Conservation (phyloP, 2,113 vertebrate genomes). For the Serilophus lunatus region DNA sequence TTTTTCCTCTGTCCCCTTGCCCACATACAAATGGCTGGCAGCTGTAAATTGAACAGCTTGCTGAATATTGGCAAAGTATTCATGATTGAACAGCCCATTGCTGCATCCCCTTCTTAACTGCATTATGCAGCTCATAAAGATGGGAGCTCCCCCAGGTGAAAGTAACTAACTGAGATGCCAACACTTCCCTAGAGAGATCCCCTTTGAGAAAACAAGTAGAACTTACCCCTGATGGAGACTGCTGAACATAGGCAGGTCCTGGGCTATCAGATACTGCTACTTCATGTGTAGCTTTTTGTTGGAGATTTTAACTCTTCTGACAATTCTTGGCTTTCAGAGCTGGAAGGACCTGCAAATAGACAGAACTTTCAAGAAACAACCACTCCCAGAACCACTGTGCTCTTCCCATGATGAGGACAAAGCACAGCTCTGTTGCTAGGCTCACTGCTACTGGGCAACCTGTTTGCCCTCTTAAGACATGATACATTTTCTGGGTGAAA, state of each 20-base stretch:
- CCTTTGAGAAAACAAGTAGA: neutral
- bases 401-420: neutral
- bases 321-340: neutral
- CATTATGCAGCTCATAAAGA: neutral
- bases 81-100: neutral
- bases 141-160: neutral
- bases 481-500: neutral
- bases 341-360: neutral
- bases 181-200: neutral
- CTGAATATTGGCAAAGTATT: neutral
- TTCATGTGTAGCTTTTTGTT: rapidly evolving
- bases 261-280: neutral
- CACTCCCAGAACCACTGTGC: neutral
- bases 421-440: neutral
- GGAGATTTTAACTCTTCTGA: neutral
- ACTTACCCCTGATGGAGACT: neutral
- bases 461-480: neutral
- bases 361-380: neutral
- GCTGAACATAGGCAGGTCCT: neutral
- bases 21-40: neutral
- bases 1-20: neutral
- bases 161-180: neutral
- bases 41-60: neutral
- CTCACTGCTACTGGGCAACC: neutral
- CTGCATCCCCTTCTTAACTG: neutral